Conservation (phyloP, 2,888 invertebrate genomes). For the Dioctria linearis region DNA sequence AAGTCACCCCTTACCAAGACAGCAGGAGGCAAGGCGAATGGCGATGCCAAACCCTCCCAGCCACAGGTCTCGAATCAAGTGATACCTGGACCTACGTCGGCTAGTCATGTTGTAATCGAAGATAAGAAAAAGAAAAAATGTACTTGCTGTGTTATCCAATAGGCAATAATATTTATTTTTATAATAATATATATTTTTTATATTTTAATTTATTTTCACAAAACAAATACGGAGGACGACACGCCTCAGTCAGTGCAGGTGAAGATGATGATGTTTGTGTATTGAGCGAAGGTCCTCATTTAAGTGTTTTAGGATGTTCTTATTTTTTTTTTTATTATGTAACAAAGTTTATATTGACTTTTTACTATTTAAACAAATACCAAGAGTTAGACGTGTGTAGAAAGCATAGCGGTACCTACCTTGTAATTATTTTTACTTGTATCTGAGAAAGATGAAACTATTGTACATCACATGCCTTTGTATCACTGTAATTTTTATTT, state of each 20-base stretch:
- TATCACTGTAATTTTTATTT: constrained; percentile 53
- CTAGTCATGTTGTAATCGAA: constrained; percentile 86
- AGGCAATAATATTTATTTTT: constrained; percentile 66
- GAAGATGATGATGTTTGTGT: constrained; percentile 1
- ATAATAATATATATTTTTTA: constrained; percentile 53
- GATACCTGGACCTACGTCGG: constrained; percentile 84
- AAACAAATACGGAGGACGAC: constrained; percentile 50
- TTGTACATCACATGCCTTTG: constrained; percentile 58
- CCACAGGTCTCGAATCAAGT: constrained; percentile 73
- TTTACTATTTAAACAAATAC: constrained; percentile 52
- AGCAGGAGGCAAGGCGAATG: constrained; percentile 59
- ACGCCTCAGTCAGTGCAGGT: constrained; percentile 22
- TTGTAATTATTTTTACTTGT: constrained; percentile 58
- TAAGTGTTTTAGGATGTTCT: constrained; percentile 56
- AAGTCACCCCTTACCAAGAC: constrained; percentile 67
- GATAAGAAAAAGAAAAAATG: constrained; percentile 96
- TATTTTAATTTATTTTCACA: constrained; percentile 58
- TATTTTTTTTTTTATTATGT: constrained; percentile 42
- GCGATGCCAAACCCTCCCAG: constrained; percentile 65
- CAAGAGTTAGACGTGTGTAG: constrained; percentile 52
- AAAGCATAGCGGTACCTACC: constrained; percentile 55
- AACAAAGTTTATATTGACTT: constrained; percentile 57
- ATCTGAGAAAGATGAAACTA: constrained; percentile 55
- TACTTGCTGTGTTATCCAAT: constrained; percentile 95
- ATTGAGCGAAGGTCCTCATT: constrained; percentile 35